A percentile compares a stretch with the other conserved stretches of the same genome.
Evolutionary conservation across 2,113 vertebrate species (phyloP).

Genomic region (Deroptyus accipitrinus): DNA sequence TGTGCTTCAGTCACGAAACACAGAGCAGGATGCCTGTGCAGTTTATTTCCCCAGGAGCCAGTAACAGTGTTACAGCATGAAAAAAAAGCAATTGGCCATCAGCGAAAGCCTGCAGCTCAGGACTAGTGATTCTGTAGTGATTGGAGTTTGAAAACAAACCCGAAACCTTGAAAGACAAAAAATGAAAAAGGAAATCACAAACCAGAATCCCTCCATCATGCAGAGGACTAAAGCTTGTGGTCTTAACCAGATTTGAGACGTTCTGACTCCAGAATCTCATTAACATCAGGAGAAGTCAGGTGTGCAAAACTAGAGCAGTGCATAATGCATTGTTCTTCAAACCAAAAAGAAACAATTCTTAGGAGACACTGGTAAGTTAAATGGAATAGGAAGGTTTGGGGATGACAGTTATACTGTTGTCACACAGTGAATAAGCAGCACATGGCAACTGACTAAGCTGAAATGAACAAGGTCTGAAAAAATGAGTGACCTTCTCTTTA

Average conservation of each 20-base stretch:
- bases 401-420: background rate
- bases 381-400: background rate
- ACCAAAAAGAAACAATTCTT: background rate
- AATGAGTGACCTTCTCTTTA: background rate
- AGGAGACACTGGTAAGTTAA: background rate
- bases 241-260: background rate
- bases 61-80: background rate
- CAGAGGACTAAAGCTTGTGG: background rate
- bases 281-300: background rate
- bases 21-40: background rate
- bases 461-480: background rate
- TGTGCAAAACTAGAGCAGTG: background rate
- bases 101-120: background rate
- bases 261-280: background rate
- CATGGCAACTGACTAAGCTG: background rate
- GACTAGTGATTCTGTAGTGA: background rate
- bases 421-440: background rate
- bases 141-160: background rate
- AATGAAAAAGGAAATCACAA: background rate
- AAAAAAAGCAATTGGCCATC: background rate
- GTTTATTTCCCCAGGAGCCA: background rate
- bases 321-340: background rate
- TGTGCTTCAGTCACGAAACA: background rate
- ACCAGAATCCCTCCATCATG: background rate
- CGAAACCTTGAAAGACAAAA: background rate